These are phyloP conservation scores for Cavia aperea DNA, from an alignment of 2,113 vertebrate genomes.

Conservation along the genomic window DNA sequence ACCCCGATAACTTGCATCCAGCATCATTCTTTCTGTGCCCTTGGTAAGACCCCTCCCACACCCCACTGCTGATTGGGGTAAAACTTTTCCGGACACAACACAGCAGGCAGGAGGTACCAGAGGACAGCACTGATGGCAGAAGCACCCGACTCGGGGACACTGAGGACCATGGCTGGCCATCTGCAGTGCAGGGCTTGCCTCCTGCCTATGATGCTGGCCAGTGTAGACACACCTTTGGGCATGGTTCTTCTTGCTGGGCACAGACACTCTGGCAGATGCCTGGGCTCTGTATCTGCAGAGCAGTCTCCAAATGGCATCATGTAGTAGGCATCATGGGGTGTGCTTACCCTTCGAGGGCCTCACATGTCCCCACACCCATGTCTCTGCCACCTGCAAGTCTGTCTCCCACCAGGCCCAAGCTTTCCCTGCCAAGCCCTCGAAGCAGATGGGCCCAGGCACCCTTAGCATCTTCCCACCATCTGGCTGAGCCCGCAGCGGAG, in stretches of 20 bases:
- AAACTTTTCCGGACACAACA: neutral
- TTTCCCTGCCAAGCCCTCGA: neutral
- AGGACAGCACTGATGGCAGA: neutral
- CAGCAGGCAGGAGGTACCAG: accelerated
- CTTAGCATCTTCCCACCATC: neutral
- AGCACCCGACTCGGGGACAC: neutral
- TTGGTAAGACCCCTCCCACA: neutral
- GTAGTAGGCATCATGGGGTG: neutral
- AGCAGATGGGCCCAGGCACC: neutral
- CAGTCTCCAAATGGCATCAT: accelerated
- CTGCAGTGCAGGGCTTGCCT: neutral
- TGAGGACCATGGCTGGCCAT: accelerated
- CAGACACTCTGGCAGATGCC: neutral
- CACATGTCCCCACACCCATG: neutral
- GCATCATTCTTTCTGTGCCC: neutral
- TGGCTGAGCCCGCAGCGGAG: neutral
- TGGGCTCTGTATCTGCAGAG: neutral
- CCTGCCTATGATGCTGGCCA: neutral
- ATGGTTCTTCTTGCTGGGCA: neutral
- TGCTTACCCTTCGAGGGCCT: neutral
- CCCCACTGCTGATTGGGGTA: accelerated
- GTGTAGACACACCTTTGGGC: accelerated
- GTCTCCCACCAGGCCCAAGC: neutral
- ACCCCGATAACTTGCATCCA: neutral
- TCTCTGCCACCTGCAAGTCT: neutral